Base-by-base conservation (phyloP, 2,113 vertebrate species). In the Dasyprocta punctata region DNA sequence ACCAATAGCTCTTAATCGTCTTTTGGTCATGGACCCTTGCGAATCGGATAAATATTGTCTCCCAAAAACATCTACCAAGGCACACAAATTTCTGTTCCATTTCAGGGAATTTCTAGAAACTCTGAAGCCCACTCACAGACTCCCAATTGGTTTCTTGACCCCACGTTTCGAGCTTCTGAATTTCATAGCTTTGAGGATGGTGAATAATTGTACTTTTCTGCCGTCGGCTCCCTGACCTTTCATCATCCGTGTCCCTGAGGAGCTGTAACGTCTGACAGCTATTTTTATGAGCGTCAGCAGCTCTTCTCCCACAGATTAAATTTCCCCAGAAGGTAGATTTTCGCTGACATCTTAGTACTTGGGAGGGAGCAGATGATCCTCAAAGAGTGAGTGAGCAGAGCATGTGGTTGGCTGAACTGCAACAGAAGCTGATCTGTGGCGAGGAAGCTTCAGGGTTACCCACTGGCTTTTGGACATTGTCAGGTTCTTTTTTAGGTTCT, bases 341-440 rank as follows among this genome's bases (percentile, higher is more conserved):
- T 99, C 95, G 98, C 96, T 98, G 98, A 98, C 98, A 97, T 97
- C 97, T 98, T 98, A 97, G 98, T 98, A 98, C 97, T 97, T 95
- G 78, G 96, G 94, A 82, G 84, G 82, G 89, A 97, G 95, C 58
- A 65, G 78, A 94, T 94, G 97, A 98, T 92, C 97, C 94, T 96
- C 91, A 84, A 97, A 87, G 90, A 98, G 84, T 92, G 77, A 98
- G 87, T 86, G 95, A 97, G 54, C 12, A 26, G 13, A 91, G n/a
- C 97, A 97, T 96, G 90, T 98, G 98, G 89, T 77, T 96, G 77
- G 87, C 71, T 7, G 96, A 98, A 97, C 97, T 96, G 90, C 97
- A 95, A 96, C 96, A 98, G 95, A 95, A 96, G 96, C 93, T 89
- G 83, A 98, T 94, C 94, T 96, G 58, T 95, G 85, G 65, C 92